Base-by-base conservation (phyloP, 2,113 vertebrate genomes). In the Mobula birostris region DNA sequence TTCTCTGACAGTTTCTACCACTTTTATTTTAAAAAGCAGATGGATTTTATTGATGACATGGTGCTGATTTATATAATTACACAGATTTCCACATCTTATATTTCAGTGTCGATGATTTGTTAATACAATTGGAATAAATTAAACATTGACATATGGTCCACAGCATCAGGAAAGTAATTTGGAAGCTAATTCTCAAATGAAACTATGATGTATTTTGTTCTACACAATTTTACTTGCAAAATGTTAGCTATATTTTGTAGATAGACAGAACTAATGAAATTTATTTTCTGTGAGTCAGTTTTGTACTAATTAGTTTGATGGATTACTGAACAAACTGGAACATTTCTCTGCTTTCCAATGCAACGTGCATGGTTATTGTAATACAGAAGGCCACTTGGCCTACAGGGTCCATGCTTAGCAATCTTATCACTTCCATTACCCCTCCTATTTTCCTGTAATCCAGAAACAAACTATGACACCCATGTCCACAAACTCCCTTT, bases 251-350 rank as follows among this genome's bases (percentile, higher is more conserved):
- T 32, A 66, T 90, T 90, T 66, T 90, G 63, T 66, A 61, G 61
- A 19, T 90, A 19, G 61, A 90, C 61, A 90, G 17, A 90, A n/a
- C 85, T n/a, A 24, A n/a, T 63, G 85, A n/a, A 15, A 66, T 32
- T 90, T 90, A 21, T 90, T 66, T 24, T 83, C 6, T 68, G 27
- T 58, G 12, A 88, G 58, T 90, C 61, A 90, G 29, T 36, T 90
- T 90, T 68, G 61, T 32, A 63, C 85, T 66, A 32, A 90, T 90
- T 90, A 90, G n/a, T 14, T n/a, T 90, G 85, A 66, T 90, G 15
- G 61, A 90, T 90, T 90, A 66, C 61, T 66, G 14, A n/a, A 24
- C 14, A 29, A 90, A 90, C 29, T 66, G 85, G 82, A 15, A 32
- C 5, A 32, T 90, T 90, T 90, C 27, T 90, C 14, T 90, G 0